Base-by-base conservation (phyloP, 2,888 invertebrate species). In the Heteromyza rotundicornis region DNA sequence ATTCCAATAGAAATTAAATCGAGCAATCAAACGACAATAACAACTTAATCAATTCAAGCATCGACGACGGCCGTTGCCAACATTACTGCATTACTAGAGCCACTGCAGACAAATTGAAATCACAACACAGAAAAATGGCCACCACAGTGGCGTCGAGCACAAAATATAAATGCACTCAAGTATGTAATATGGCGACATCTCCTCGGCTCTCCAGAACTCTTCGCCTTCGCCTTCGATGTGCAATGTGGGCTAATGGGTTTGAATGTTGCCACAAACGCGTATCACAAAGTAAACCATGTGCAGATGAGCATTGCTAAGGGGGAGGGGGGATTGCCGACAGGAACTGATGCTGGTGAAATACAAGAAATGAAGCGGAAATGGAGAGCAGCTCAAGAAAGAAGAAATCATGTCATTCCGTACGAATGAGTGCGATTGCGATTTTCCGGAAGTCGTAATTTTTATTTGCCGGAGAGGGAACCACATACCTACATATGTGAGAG, bases 11-110 rank as follows among this genome's bases (percentile, higher is more conserved):
- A 72, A 75, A 74, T 74, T 73, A 74, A 76, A 73, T 75, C 70
- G 74, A 70, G 74, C 72, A 73, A 73, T 75, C 75, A 76, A 76
- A 73, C 69, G 72, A 72, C 71, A 71, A 74, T 74, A 75, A 75
- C 75, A 74, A 74, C 72, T 74, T 73, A 74, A 76, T 75, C 75
- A 73, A 73, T 69, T 71, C 47, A 35, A 36, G 47, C 32, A 7
- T 5, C 20, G 20, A 20, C 2, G 17, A 12, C 53, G 19, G 12
- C 32, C n/a, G n/a, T n/a, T n/a, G n/a, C n/a, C n/a, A n/a, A n/a
- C n/a, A n/a, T n/a, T n/a, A n/a, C n/a, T n/a, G n/a, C n/a, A n/a
- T n/a, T n/a, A n/a, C n/a, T n/a, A n/a, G n/a, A n/a, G 52, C 14
- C 27, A 16, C 69, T 67, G 70, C 66, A 67, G 73, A 70, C 72